Evolutionary conservation across 2,113 vertebrate species (phyloP).

Genomic region (Machaerirhynchus nigripectus): DNA sequence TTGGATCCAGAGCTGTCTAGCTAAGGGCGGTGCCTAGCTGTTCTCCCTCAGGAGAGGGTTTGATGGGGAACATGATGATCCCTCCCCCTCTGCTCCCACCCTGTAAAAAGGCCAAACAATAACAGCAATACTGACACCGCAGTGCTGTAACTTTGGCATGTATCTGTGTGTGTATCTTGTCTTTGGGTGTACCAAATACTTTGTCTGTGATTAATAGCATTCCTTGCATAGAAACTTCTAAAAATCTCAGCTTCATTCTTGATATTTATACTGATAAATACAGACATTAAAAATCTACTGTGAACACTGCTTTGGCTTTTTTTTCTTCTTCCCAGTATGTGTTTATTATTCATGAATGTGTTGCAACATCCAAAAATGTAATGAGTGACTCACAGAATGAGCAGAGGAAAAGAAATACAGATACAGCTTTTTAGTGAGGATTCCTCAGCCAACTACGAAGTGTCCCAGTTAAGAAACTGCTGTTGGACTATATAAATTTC

Average conservation of each 20-base stretch:
- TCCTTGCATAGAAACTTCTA: not conserved
- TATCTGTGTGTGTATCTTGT: not conserved
- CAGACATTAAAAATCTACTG: not conserved
- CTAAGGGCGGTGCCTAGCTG: slow-evolving; percentile 37
- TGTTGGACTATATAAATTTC: not conserved
- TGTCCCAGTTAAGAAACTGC: not conserved
- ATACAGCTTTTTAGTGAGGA: not conserved
- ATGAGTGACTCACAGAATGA: slow-evolving; percentile 17
- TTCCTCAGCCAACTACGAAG: not conserved
- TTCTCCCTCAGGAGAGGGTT: slow-evolving; percentile 18
- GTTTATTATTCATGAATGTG: slow-evolving; percentile 35
- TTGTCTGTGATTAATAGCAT: slow-evolving; percentile 7
- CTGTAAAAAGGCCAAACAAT: slow-evolving; percentile 34
- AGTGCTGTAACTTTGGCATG: not conserved
- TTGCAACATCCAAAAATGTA: slow-evolving; percentile 36
- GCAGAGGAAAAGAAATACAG: slow-evolving; percentile 16
- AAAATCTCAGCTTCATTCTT: not conserved
- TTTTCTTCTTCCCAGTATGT: not conserved
- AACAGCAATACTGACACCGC: not conserved
- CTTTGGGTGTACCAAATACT: not conserved
- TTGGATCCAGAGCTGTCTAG: not conserved
- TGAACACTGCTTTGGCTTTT: not conserved
- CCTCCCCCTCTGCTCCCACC: not conserved
- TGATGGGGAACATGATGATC: slow-evolving; percentile 30
- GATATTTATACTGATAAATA: slow-evolving; percentile 20